Evolutionary conservation across 1,140 invertebrate species (phyloP), one percentile per base, ranked within the genome.

Genomic region (Archivesica marissinica): DNA sequence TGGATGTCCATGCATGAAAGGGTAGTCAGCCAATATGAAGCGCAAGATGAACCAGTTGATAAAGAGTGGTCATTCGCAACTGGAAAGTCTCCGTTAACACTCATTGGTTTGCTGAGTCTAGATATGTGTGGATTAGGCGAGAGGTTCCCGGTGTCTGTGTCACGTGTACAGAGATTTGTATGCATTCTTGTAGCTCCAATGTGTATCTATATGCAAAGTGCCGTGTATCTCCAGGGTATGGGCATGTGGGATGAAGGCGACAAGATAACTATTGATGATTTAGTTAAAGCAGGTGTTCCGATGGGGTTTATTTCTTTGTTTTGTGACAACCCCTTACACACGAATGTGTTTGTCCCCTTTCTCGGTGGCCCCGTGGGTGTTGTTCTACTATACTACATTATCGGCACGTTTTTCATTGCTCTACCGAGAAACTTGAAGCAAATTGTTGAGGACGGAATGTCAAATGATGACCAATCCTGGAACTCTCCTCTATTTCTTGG

Each of bases 371-470:
- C 80, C 35, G n/a, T 47, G 1, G 68, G 47, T 17, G 35, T 74
- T 33, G 20, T 74, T 25, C 9, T 35, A 17, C 13, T 83, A 2
- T 83, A 59, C 61, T 72, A 59, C 33, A 47, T 35, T 7, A 23
- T 83, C 23, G 50, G 68, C 20, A n/a, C 64, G 30, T n/a, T 83
- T 39, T 64, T 83, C 28, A 44, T 83, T 23, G 70, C 70, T 20
- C 38, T 83, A 9, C 80, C 80, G 20, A 59, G 59, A 56, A 83
- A 56, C 52, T n/a, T 74, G 4, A 74, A 61, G 47, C 52, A 75
- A 11, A 30, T 83, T 61, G 28, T 83, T 25, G 70, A 83, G 28
- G 28, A 72, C 20, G 80, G 80, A 83, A 17, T 59, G n/a, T 52
- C 80, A 9, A 15, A 11, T 33, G 11, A 20, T 30, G n/a, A 50